These are phyloP conservation scores for Coleophora deauratella DNA, from an alignment of 2,888 invertebrate species.

Conservation along the genomic window DNA sequence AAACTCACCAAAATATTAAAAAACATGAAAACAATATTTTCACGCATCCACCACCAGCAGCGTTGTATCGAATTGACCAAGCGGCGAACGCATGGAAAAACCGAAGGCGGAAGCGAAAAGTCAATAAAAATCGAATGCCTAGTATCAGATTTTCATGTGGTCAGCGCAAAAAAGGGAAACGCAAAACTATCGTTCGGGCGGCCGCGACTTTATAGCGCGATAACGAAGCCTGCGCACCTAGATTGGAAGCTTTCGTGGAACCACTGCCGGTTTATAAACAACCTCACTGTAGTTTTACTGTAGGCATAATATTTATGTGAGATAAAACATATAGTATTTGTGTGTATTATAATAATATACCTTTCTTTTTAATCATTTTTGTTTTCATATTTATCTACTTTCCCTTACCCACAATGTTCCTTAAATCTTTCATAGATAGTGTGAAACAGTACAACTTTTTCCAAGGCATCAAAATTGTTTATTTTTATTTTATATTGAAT, in stretches of 20 bases:
- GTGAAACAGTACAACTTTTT: too few relatives aligned
- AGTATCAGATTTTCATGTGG: constrained; percentile 41
- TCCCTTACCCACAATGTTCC: too few relatives aligned
- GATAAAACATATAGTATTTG: too few relatives aligned
- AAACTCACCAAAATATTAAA: neutral
- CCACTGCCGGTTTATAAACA: constrained; percentile 19
- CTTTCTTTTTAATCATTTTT: too few relatives aligned
- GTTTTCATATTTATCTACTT: too few relatives aligned
- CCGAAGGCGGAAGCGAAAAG: constrained; percentile 4
- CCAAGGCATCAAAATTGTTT: too few relatives aligned
- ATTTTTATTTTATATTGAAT: too few relatives aligned
- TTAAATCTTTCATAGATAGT: too few relatives aligned
- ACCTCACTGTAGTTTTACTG: too few relatives aligned
- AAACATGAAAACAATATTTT: too few relatives aligned
- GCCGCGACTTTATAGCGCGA: constrained; percentile 45
- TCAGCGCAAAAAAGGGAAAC: constrained; percentile 30
- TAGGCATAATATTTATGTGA: constrained; percentile 1
- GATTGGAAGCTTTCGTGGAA: constrained; percentile 19
- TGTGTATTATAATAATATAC: too few relatives aligned
- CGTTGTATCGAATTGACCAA: neutral
- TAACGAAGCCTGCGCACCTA: constrained; percentile 35
- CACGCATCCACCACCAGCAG: too few relatives aligned
- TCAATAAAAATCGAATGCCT: constrained; percentile 10
- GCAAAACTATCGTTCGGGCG: constrained; percentile 38
- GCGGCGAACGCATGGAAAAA: neutral